These are phyloP conservation scores for Amblyopsis rosae DNA, from an alignment of 2,113 vertebrate species.

Conservation along the genomic window DNA sequence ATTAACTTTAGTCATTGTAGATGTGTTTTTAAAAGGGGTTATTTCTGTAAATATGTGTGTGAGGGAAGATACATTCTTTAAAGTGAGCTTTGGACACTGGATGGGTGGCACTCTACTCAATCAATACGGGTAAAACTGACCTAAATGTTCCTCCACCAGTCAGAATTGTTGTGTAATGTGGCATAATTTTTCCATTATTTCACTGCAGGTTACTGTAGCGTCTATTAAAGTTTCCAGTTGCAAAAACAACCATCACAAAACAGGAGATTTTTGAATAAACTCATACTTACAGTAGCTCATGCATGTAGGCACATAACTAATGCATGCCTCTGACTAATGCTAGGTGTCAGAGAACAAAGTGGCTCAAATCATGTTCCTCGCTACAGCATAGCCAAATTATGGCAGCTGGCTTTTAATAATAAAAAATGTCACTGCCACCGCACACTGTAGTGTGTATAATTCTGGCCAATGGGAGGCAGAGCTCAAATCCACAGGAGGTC, in stretches of 20 bases:
- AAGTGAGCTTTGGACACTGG: constrained; percentile 51
- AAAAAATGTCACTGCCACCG: too few relatives aligned
- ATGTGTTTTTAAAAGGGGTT: constrained; percentile 34
- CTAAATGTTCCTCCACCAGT: constrained; percentile 42
- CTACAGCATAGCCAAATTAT: background rate
- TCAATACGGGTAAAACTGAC: constrained; percentile 58
- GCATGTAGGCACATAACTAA: background rate
- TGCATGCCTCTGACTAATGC: background rate
- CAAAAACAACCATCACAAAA: background rate
- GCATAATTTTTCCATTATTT: constrained; percentile 44
- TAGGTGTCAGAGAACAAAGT: background rate
- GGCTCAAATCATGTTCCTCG: background rate
- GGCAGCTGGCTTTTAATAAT: background rate
- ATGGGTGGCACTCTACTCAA: constrained; percentile 55
- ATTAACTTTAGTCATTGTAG: constrained; percentile 50
- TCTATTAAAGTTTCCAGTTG: constrained; percentile 10
- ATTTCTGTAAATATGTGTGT: constrained; percentile 15
- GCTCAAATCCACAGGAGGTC: too few relatives aligned
- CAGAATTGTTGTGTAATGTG: constrained; percentile 36
- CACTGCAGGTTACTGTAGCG: constrained; percentile 9
- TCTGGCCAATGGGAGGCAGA: too few relatives aligned
- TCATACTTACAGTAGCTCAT: background rate
- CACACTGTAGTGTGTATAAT: too few relatives aligned
- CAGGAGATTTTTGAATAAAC: background rate
- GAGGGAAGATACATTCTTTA: constrained; percentile 60